phyloP scores from a whole-genome alignment of 2,888 invertebrate species.

The Ferrisia virgata region DNA sequence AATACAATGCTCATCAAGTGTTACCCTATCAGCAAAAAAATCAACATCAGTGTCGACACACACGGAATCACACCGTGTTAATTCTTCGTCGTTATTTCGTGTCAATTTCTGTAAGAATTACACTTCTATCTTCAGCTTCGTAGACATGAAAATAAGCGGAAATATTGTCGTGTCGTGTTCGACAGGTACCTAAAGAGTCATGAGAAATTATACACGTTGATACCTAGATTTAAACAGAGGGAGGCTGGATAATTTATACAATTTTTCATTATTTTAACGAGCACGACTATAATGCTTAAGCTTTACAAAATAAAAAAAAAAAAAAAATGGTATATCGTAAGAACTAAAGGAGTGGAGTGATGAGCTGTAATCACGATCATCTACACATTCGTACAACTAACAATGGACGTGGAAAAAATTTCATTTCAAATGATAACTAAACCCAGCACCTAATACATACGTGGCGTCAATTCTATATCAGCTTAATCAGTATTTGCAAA shows the following conservation, averaged over 20 bases:
- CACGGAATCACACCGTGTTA: slow-evolving; percentile 13
- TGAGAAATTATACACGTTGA: not conserved
- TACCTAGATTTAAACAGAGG: not conserved
- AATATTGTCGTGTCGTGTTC: not conserved
- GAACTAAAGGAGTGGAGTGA: too few relatives aligned
- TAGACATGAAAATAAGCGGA: slow-evolving; percentile 13
- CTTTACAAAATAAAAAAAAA: too few relatives aligned
- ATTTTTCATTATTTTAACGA: too few relatives aligned
- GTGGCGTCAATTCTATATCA: too few relatives aligned
- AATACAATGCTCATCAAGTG: slow-evolving; percentile 14
- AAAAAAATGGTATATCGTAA: too few relatives aligned
- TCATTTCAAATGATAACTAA: too few relatives aligned
- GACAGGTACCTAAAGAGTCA: not conserved
- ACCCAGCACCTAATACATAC: too few relatives aligned
- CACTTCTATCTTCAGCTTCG: not conserved
- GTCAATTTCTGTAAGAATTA: not conserved
- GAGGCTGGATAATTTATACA: not conserved
- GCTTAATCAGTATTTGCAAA: too few relatives aligned
- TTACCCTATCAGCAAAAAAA: not conserved
- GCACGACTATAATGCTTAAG: too few relatives aligned
- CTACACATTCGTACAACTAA: too few relatives aligned
- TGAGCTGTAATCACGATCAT: too few relatives aligned
- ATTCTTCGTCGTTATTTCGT: not conserved
- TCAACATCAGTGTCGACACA: slow-evolving; percentile 25
- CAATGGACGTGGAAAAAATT: too few relatives aligned